Conservation (phyloP, 2,113 vertebrate species). For the Channa maculata region DNA sequence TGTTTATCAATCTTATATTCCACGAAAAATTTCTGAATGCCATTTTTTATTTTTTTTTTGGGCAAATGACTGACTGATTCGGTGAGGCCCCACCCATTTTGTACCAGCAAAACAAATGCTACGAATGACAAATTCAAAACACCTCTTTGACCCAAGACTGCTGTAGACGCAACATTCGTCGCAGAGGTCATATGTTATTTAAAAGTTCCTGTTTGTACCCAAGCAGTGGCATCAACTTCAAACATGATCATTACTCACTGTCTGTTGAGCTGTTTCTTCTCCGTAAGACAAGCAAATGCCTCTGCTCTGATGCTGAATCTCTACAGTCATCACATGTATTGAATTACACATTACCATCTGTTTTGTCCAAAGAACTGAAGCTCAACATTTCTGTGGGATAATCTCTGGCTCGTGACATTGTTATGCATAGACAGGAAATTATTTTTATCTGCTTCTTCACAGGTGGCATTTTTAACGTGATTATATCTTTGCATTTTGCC, state of each 20-base stretch:
- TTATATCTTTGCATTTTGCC: not conserved
- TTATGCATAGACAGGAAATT: constrained; percentile 32
- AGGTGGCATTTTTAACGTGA: constrained; percentile 32
- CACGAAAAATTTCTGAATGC: not conserved
- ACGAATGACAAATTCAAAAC: constrained; percentile 24
- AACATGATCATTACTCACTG: constrained; percentile 18
- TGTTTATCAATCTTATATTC: constrained; percentile 12
- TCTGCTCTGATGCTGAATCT: constrained; percentile 28
- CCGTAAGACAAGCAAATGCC: constrained; percentile 36
- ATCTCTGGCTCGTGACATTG: constrained; percentile 30
- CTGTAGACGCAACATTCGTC: constrained; percentile 5
- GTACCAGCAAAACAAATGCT: constrained; percentile 1
- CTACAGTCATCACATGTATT: constrained; percentile 29
- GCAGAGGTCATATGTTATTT: not conserved
- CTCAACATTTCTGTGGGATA: constrained; percentile 17
- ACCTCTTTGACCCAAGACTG: constrained; percentile 4
- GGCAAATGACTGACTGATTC: constrained; percentile 12
- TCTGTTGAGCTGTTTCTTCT: constrained; percentile 34
- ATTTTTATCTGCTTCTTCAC: constrained; percentile 35
- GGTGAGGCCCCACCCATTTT: not conserved
- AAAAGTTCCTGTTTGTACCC: constrained; percentile 7
- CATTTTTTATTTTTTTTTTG: not conserved
- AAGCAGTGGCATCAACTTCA: constrained; percentile 1
- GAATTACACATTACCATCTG: constrained; percentile 36
- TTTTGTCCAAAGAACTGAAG: constrained; percentile 39